A percentile compares a stretch with the other conserved stretches of the same genome.
These are phyloP conservation scores for Coecobrya sp. DNA, from an alignment of 2,888 invertebrate genomes.

Conservation along the genomic window DNA sequence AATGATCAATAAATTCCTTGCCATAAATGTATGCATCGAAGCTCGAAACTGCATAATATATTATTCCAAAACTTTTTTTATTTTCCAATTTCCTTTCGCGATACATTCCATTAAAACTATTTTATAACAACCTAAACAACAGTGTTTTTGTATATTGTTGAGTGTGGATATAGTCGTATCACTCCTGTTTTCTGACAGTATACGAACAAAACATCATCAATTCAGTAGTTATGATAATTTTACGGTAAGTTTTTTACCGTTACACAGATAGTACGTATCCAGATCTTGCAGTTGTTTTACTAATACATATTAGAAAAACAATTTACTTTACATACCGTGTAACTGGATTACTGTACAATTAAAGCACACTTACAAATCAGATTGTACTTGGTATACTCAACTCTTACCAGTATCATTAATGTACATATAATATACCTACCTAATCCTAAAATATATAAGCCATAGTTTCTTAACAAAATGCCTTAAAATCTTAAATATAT, in stretches of 20 bases:
- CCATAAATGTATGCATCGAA: too few species aligned
- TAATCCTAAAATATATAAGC: background rate
- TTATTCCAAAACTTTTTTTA: constrained; percentile 48
- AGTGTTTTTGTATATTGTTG: constrained; percentile 23
- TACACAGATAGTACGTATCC: background rate
- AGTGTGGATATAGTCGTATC: constrained; percentile 60
- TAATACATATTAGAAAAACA: background rate
- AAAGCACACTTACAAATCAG: constrained; percentile 57
- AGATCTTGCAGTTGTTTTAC: background rate
- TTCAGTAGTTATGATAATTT: background rate
- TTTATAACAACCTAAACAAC: constrained; percentile 48
- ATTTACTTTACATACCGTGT: constrained; percentile 29
- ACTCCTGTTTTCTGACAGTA: constrained; percentile 44
- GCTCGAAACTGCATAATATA: background rate
- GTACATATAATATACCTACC: background rate
- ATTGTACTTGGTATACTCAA: constrained; percentile 36
- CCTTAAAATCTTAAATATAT: background rate
- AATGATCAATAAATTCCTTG: too few species aligned
- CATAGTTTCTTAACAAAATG: background rate
- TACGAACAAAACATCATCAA: constrained; percentile 27
- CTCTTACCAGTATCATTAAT: background rate
- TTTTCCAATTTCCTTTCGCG: constrained; percentile 36
- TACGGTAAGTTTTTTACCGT: background rate
- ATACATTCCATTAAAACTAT: constrained; percentile 30
- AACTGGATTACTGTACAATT: constrained; percentile 49